Evolutionary conservation across 2,888 invertebrate genomes (phyloP), one percentile per base, ranked within the genome.

Genomic region (Papilio protenor): DNA sequence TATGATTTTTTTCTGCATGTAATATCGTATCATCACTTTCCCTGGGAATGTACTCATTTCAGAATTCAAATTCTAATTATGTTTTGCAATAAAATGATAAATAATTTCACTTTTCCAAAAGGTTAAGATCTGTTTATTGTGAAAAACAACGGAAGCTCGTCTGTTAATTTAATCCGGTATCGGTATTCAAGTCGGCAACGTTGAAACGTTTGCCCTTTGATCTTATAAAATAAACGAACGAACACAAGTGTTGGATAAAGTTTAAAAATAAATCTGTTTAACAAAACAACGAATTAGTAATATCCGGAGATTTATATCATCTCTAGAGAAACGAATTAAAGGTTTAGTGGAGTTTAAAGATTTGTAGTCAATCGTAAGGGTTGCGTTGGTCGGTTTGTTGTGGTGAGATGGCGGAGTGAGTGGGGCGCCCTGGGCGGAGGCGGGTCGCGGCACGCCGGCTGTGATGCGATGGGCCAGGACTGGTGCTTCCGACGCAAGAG

Each of bases 401-500:
- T 69, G 73, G 6, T 66, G 23, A 64, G 14, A 73, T 77, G 73
- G 82, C 81, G 81, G 78, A 88, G 90, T 91, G 89, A 82, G 81
- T 81, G 82, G 87, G 89, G 90, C 88, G 93, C 91, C 88, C 94
- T 94, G 94, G 94, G 94, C 90, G 94, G 94, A 87, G 93, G 94
- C 87, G 92, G 94, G 87, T 94, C 94, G 90, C 92, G 94, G 92
- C 92, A 93, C 90, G 92, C 92, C 90, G 92, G 94, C 90, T 94
- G 94, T 93, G 94, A 94, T 92, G 94, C 92, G 90, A 96, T 96
- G 96, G 96, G 96, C 89, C 96, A 96, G 92, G 96, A 96, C 92
- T 96, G 96, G 96, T 96, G 96, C 95, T 96, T 96, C 91, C 95
- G 96, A 85, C 96, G 96, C 91, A 96, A 96, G 89, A 95, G 96